A percentile compares a stretch with the other conserved stretches of the same genome.
phyloP scores from a whole-genome alignment of 53 echinoderm and acorn worm species.

The Pentamera pediparva region DNA sequence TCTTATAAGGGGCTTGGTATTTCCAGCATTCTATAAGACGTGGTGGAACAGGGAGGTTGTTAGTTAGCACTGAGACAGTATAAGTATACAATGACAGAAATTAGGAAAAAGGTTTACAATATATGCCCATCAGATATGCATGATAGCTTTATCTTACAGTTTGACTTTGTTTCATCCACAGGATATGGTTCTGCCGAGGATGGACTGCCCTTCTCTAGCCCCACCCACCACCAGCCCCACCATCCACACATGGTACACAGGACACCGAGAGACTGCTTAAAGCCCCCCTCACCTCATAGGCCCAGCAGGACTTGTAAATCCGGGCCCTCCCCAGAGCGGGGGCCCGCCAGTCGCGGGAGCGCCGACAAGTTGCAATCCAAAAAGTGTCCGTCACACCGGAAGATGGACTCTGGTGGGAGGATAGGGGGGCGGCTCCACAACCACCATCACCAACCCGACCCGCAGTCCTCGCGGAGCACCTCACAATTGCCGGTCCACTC shows the following conservation, averaged over 20 bases:
- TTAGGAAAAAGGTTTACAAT: not conserved
- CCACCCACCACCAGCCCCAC: not conserved
- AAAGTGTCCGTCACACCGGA: constrained; percentile 33
- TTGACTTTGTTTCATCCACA: not conserved
- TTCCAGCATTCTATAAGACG: too few species aligned
- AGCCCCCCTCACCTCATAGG: not conserved
- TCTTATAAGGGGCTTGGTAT: too few species aligned
- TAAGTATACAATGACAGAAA: not conserved
- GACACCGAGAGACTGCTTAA: constrained; percentile 20
- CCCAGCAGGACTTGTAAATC: constrained; percentile 13
- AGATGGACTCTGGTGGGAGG: constrained; percentile 30
- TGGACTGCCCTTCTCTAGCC: not conserved
- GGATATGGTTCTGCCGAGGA: constrained; percentile 30
- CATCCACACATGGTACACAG: constrained; percentile 14
- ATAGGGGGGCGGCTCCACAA: not conserved
- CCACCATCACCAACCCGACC: not conserved
- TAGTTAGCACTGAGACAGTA: too few species aligned
- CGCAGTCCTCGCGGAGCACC: constrained; percentile 24
- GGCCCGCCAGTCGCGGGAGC: not conserved
- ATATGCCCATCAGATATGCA: too few species aligned
- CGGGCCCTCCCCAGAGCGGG: constrained; percentile 4
- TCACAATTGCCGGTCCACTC: constrained; percentile 18
- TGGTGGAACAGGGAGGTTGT: too few species aligned
- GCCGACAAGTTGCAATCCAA: constrained; percentile 25
- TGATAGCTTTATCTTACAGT: too few species aligned